Percentiles rank a stretch among this genome's conserved stretches.
Evolutionary conservation across 2,113 vertebrate genomes (phyloP).

Genomic region (Dissostichus mawsoni): DNA sequence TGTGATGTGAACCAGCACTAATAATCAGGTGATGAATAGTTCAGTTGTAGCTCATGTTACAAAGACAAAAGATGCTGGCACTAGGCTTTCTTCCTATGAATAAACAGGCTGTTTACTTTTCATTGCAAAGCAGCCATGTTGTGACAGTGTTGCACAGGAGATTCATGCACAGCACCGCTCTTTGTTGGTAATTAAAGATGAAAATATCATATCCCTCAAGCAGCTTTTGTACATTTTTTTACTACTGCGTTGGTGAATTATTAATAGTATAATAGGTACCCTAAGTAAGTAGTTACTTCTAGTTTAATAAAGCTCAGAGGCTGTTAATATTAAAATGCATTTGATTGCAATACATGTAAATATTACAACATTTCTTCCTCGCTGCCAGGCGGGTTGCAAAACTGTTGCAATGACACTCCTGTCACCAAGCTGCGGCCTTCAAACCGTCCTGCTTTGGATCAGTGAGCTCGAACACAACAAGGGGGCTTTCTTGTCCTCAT

Average conservation of each 20-base stretch:
- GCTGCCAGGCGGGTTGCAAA: background rate
- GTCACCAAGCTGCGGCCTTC: constrained; percentile 43
- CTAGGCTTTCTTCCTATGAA: constrained; percentile 45
- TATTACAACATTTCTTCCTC: constrained; percentile 8
- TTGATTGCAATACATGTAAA: constrained; percentile 7
- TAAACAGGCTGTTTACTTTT: constrained; percentile 64
- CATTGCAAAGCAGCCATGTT: constrained; percentile 55
- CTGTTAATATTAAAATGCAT: constrained; percentile 15
- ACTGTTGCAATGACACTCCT: background rate
- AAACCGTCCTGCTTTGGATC: constrained; percentile 53
- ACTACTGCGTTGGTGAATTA: constrained; percentile 42
- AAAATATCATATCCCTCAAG: constrained; percentile 55
- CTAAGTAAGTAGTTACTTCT: constrained; percentile 40
- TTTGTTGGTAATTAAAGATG: constrained; percentile 68
- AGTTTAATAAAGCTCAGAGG: constrained; percentile 42
- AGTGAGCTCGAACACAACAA: constrained; percentile 47
- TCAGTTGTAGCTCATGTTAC: constrained; percentile 60
- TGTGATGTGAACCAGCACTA: constrained; percentile 65
- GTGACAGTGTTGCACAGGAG: constrained; percentile 51
- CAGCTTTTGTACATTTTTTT: constrained; percentile 43
- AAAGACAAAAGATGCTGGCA: constrained; percentile 52
- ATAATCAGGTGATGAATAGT: constrained; percentile 72
- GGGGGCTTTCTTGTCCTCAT: constrained; percentile 20
- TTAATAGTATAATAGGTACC: constrained; percentile 59
- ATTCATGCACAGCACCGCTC: constrained; percentile 43